phyloP scores from a whole-genome alignment of 2,888 invertebrate species.

The Nemotelus pantherinus region DNA sequence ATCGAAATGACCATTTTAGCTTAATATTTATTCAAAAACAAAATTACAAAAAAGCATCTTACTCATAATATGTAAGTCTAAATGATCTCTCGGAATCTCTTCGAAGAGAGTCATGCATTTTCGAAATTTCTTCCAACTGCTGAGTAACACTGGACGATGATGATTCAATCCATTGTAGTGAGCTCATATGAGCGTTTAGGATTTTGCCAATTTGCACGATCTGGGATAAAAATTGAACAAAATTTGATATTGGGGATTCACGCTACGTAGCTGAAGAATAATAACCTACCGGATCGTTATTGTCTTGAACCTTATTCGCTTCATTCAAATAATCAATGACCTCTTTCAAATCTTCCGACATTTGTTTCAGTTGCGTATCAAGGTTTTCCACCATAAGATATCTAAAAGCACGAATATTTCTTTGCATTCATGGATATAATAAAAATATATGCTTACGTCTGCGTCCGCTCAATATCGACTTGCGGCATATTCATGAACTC shows the following conservation, averaged over 20 bases:
- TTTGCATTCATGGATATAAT: not conserved
- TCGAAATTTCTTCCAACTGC: constrained; percentile 83
- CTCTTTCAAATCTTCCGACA: constrained; percentile 95
- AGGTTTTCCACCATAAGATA: constrained; percentile 90
- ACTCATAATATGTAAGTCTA: constrained; percentile 68
- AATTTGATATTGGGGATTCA: not conserved
- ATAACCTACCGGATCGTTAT: constrained; percentile 81
- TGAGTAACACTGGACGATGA: constrained; percentile 80
- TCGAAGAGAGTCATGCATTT: constrained; percentile 79
- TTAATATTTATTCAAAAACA: constrained; percentile 1
- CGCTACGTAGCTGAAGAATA: not conserved
- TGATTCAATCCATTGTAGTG: constrained; percentile 93
- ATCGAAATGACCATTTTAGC: not conserved
- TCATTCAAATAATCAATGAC: constrained; percentile 94
- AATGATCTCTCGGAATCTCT: constrained; percentile 79
- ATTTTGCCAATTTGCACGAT: constrained; percentile 93
- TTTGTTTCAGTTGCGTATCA: constrained; percentile 90
- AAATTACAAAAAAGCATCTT: constrained; percentile 15
- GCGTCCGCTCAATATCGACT: constrained; percentile 88
- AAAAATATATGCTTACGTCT: constrained; percentile 71
- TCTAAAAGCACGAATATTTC: constrained; percentile 62
- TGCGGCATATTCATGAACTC: constrained; percentile 75
- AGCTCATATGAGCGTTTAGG: constrained; percentile 95
- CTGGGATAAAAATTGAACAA: constrained; percentile 65
- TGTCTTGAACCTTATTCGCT: constrained; percentile 82